Base-by-base conservation (phyloP, 2,113 vertebrate species). In the Notechis scutatus region DNA sequence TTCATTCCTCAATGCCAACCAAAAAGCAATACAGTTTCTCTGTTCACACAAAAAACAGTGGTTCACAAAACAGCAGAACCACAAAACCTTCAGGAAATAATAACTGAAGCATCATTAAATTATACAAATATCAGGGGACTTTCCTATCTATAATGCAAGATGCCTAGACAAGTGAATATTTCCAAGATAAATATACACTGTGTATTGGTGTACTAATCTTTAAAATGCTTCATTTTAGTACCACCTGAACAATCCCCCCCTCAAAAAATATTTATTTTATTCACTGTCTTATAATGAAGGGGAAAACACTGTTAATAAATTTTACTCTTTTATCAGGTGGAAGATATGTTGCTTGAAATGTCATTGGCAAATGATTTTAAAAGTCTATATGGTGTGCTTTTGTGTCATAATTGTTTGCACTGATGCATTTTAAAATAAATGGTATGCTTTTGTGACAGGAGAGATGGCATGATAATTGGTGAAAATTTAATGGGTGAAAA, bases 301-400 rank as follows among this genome's bases (percentile, higher is more conserved):
- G 24, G 29, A 5, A 50, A 39, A 18, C 4, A 5, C 3, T 20
- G 26, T 11, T 54, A 64, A n/a, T 64, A 10, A 85, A 61, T 92
- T 59, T 39, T 94, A 93, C 93, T 94, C 94, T 94, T 85, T 85
- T 81, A 90, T 93, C 52, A 52, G 47, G 34, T 18, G n/a, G 9
- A 55, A 91, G 90, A 54, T 29, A 69, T 86, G 74, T 89, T 88
- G 74, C 18, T 74, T 89, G 86, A 61, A 91, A 57, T 92, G 90
- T 52, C 85, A 54, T 91, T 56, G 50, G 61, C 92, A 93, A 92
- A 94, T 92, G 90, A 88, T 91, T 89, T 91, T 74, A 47, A 52
- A 92, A 90, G 85, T 91, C 86, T 61, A 57, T 85, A 54, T 92
- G 69, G 50, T 42, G 55, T 92, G 87, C 42, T 90, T 93, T 92